A percentile compares a stretch with the other conserved stretches of the same genome.
These are phyloP conservation scores for Eolophus roseicapilla DNA, from an alignment of 2,113 vertebrate species.

Conservation along the genomic window DNA sequence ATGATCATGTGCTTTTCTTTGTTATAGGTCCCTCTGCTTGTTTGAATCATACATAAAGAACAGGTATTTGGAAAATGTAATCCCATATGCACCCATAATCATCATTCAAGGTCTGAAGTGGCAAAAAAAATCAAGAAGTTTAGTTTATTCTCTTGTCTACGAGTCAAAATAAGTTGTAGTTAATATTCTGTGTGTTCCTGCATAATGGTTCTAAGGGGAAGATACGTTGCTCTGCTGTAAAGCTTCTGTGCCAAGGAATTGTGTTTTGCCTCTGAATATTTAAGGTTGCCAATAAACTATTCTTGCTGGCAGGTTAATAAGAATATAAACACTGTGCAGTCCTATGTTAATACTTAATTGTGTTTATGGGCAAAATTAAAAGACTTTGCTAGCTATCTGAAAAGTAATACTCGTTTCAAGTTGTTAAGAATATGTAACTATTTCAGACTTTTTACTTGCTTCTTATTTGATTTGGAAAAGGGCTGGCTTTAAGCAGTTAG, in stretches of 20 bases:
- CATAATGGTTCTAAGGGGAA: constrained; percentile 39
- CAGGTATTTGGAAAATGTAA: constrained; percentile 37
- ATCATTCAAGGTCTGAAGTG: background rate
- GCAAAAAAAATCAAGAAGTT: constrained; percentile 26
- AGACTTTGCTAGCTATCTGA: constrained; percentile 12
- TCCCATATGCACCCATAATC: background rate
- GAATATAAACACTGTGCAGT: constrained; percentile 17
- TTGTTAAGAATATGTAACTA: constrained; percentile 16
- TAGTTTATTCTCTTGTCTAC: constrained; percentile 44
- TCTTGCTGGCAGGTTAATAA: constrained; percentile 71
- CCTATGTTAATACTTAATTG: constrained; percentile 37
- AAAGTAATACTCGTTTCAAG: constrained; percentile 27
- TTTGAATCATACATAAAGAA: constrained; percentile 59
- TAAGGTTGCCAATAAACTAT: constrained; percentile 76
- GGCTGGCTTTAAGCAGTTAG: background rate
- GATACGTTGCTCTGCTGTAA: constrained; percentile 42
- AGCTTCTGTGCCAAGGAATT: constrained; percentile 76
- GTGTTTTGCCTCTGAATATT: constrained; percentile 72
- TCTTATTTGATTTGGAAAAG: background rate
- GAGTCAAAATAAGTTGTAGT: constrained; percentile 60
- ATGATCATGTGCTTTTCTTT: constrained; percentile 52
- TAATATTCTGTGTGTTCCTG: constrained; percentile 48
- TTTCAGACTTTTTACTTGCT: constrained; percentile 8
- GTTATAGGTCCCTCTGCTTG: constrained; percentile 76
- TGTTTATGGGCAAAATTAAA: constrained; percentile 20